Percentiles rank a stretch among this genome's conserved stretches.
phyloP scores from a whole-genome alignment of 2,797 vertebrate genomes.

The Spinus pinus region DNA sequence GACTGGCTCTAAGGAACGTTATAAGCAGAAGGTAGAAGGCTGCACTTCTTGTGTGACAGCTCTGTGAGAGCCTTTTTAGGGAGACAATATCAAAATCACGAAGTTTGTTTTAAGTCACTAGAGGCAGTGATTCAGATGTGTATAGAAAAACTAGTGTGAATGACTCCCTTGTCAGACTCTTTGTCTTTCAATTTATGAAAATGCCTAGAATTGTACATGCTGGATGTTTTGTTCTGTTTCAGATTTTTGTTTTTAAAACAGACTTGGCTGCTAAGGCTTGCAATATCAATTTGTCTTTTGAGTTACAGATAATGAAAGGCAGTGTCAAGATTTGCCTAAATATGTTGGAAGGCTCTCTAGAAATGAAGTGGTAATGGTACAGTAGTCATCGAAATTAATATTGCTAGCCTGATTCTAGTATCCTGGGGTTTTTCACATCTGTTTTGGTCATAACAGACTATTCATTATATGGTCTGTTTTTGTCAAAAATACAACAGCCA shows the following conservation, averaged over 20 bases:
- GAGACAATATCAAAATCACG: neutral
- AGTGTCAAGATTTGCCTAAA: neutral
- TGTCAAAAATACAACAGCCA: neutral
- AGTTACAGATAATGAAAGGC: neutral
- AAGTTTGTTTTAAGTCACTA: neutral
- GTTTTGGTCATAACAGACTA: neutral
- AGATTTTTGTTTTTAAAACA: neutral
- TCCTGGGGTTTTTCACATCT: neutral
- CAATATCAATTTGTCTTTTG: neutral
- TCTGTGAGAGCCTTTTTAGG: neutral
- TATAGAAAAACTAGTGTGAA: neutral
- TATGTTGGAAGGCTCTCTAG: neutral
- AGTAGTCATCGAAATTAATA: neutral
- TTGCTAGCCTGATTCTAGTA: neutral
- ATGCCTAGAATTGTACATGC: neutral
- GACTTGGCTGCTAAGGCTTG: neutral
- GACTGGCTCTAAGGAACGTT: neutral
- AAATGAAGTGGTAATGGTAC: neutral
- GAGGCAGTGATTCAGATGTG: neutral
- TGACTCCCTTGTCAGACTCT: neutral
- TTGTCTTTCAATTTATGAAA: neutral
- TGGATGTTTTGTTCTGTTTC: neutral
- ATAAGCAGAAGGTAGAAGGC: neutral
- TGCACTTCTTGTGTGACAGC: neutral
- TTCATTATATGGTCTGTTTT: neutral